Conservation (phyloP, 2,888 invertebrate species). For the Rhabditoides inermis region DNA sequence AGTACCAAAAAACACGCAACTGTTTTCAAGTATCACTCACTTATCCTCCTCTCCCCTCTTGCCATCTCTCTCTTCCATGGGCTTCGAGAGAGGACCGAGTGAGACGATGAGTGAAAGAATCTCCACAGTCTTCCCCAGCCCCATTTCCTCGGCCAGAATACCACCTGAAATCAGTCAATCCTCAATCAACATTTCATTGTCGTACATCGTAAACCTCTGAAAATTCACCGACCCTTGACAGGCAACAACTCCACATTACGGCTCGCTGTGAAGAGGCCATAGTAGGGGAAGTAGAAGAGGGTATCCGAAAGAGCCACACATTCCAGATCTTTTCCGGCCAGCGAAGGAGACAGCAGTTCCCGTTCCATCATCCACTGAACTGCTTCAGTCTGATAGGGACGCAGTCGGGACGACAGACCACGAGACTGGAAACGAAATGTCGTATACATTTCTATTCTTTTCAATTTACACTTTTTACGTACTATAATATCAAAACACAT, state of each 20-base stretch:
- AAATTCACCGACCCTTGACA: background rate
- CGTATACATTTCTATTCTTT: no score
- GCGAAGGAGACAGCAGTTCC: slow-evolving; percentile 27
- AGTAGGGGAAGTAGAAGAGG: slow-evolving; percentile 9
- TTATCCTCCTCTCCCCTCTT: slow-evolving; percentile 43
- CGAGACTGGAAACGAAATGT: no score
- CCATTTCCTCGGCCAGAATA: slow-evolving; percentile 74
- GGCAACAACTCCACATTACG: no score
- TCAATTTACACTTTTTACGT: no score
- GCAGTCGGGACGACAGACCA: slow-evolving; percentile 51
- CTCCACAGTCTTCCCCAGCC: slow-evolving; percentile 73
- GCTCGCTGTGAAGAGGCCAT: slow-evolving; percentile 7
- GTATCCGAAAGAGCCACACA: background rate
- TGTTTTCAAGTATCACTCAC: no score
- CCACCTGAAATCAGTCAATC: slow-evolving; percentile 47
- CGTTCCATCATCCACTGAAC: slow-evolving; percentile 54
- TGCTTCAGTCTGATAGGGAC: slow-evolving; percentile 54
- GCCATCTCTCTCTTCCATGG: slow-evolving; percentile 56
- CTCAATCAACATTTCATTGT: background rate
- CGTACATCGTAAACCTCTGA: background rate
- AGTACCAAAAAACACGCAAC: no score
- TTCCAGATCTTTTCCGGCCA: background rate
- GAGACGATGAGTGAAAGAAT: slow-evolving; percentile 64
- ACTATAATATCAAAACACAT: no score
- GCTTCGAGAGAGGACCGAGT: no score